phyloP scores from a whole-genome alignment of 1,140 invertebrate genomes.

The Contarinia nasturtii region DNA sequence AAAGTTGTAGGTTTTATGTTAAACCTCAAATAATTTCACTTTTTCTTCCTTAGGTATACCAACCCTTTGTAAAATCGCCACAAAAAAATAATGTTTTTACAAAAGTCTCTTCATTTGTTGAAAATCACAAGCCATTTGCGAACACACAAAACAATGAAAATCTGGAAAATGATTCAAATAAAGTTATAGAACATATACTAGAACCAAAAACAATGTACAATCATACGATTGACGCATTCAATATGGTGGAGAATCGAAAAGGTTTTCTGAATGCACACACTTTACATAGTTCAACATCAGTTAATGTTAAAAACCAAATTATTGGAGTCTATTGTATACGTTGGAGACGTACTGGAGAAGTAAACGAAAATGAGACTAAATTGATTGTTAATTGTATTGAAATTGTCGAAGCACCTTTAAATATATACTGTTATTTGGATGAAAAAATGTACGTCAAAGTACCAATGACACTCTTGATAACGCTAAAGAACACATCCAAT shows the following conservation, averaged over 20 bases:
- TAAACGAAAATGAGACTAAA: slow-evolving; percentile 22
- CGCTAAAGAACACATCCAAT: slow-evolving; percentile 18
- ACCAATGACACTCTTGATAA: slow-evolving; percentile 20
- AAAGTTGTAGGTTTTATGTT: too few species aligned
- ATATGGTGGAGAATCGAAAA: slow-evolving; percentile 16
- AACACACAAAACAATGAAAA: too few species aligned
- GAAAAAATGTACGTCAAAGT: slow-evolving; percentile 24
- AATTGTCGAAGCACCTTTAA: slow-evolving; percentile 18
- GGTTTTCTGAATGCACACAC: slow-evolving; percentile 19
- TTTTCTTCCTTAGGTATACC: too few species aligned
- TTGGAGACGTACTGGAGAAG: slow-evolving; percentile 15
- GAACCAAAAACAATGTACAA: slow-evolving; percentile 10
- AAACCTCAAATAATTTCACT: too few species aligned
- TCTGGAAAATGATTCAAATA: too few species aligned
- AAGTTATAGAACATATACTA: too few species aligned
- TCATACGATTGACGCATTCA: slow-evolving; percentile 18
- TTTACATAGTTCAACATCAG: too few species aligned
- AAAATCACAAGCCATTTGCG: too few species aligned
- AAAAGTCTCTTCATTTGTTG: too few species aligned
- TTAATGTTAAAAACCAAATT: too few species aligned
- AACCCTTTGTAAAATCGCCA: too few species aligned
- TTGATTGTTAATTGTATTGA: slow-evolving; percentile 18
- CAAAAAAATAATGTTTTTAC: too few species aligned
- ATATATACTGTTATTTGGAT: slow-evolving; percentile 23
- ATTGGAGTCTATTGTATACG: slow-evolving; percentile 22